Base-by-base conservation (phyloP, 2,797 vertebrate genomes). In the Liasis olivaceus region DNA sequence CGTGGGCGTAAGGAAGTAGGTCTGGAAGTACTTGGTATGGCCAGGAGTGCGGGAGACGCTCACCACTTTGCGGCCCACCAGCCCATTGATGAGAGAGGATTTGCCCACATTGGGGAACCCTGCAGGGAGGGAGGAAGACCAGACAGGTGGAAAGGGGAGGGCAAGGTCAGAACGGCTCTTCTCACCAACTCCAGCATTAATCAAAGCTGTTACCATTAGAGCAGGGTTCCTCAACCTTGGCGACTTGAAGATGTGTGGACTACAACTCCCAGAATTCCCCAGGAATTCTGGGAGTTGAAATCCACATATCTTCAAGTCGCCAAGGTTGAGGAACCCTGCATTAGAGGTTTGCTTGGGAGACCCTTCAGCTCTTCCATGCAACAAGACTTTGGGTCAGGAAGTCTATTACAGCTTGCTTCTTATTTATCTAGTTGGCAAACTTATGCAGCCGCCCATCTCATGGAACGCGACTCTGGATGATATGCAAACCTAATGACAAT, bases 21-120 rank as follows among this genome's bases (percentile, higher is more conserved):
- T 99, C 98, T 99, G 99, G 97, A 99, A 99, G 96, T 99, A 99
- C 94, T 99, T 99, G 22, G 99, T 99, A 96, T 99, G 99, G 47
- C 99, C 99, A 1, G 99, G 99, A 0, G 98, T 98, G 11, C 99
- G 98, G 51, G 99, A 99, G 51, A 99, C 99, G 4, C 99, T 99
- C 94, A 99, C 99, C 0, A 99, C 99, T 96, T 99, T 98, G 93
- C 96, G 97, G 22, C 99, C 99, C 24, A 99, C 99, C 90, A 99
- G 97, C 92, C 98, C 98, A 56, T 99, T 99, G 91, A 99, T 98
- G 51, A 99, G 97, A 0, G 99, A 99, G 3, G 99, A 99, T 95
- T 99, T 99, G 1, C 99, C 99, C 69, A 99, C 99, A 3, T 99
- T 99, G 26, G 98, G 98, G 96, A 98, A 99, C 69, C 98, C 99